Evolutionary conservation across 2,888 invertebrate genomes (phyloP), one percentile per base, ranked within the genome.

Genomic region (Kryphioiulus occultus): DNA sequence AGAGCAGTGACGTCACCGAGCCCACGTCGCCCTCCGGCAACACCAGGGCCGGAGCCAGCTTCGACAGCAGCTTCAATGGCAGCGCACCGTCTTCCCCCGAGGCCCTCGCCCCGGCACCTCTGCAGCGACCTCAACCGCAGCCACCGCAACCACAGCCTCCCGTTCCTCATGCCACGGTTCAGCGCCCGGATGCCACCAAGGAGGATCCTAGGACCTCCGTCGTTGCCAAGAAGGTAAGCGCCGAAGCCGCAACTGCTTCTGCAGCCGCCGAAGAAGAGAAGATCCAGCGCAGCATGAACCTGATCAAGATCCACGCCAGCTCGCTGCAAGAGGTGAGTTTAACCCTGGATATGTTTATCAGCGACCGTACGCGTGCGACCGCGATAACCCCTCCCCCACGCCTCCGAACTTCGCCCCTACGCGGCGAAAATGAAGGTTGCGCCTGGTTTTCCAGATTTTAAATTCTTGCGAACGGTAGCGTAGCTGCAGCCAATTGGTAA

Each of bases 1-100:
- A 96, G 91, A 90, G 89, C 35, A 35, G 35, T 32, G 91, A 90
- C 88, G 86, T 90, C 82, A 89, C 90, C 85, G 89, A 89, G 47
- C 89, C 90, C 78, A 89, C 89, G 15, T 88, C 89, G 35, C 88
- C 88, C 1, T 42, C 53, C 19, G 35, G 85, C 26, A 26, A n/a
- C 47, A 30, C 86, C 47, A 83, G 84, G 35, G 87, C 44, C 9
- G 86, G 30, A 7, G 17, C n/a, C 53, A 82, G 78, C 68, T 78
- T 85, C 83, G 83, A 86, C 87, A 88, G 84, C 84, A 84, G 87
- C 42, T 26, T 30, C 87, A 82, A 42, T 53, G 83, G 30, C 78
- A 88, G 78, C 82, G 32, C 17, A 9, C 59, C 68, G 10, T 86
- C 84, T 0, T 84, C 84, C 2, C 84, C 84, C 3, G 39, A 83